Conservation (phyloP, 2,113 vertebrate species). For the Pionites leucogaster region DNA sequence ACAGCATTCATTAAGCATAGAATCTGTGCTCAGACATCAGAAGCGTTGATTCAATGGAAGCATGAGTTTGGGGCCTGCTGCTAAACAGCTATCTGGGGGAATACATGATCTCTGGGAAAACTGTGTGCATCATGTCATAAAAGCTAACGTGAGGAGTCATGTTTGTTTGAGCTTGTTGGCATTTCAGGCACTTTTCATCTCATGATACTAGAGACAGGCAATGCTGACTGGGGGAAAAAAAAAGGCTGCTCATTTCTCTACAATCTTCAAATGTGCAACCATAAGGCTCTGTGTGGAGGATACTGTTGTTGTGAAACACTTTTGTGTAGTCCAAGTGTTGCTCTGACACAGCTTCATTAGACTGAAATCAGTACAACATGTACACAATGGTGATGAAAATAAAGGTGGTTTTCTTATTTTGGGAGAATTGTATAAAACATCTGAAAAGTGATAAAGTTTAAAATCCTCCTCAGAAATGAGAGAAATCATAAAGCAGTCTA, state of each 20-base stretch:
- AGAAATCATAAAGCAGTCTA: background rate
- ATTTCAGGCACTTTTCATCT: background rate
- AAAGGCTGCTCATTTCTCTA: background rate
- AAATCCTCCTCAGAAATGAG: background rate
- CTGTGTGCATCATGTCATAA: background rate
- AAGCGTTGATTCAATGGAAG: background rate
- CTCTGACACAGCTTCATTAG: background rate
- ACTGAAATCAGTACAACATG: background rate
- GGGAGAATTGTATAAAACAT: background rate
- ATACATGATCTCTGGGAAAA: rapidly evolving
- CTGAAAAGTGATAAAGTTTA: background rate
- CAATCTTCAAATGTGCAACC: background rate
- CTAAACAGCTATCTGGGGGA: background rate
- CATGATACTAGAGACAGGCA: background rate
- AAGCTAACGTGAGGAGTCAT: rapidly evolving
- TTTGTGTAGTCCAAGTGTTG: rapidly evolving
- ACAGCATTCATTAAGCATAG: background rate
- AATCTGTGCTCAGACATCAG: background rate
- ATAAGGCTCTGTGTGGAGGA: background rate
- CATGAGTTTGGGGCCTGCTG: background rate
- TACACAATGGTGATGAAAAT: background rate
- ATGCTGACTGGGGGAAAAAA: background rate
- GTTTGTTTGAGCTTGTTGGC: background rate
- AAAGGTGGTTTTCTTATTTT: background rate
- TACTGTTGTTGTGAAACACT: background rate